Conservation (phyloP, 2,888 invertebrate genomes). For the Auanema freiburgensis region DNA sequence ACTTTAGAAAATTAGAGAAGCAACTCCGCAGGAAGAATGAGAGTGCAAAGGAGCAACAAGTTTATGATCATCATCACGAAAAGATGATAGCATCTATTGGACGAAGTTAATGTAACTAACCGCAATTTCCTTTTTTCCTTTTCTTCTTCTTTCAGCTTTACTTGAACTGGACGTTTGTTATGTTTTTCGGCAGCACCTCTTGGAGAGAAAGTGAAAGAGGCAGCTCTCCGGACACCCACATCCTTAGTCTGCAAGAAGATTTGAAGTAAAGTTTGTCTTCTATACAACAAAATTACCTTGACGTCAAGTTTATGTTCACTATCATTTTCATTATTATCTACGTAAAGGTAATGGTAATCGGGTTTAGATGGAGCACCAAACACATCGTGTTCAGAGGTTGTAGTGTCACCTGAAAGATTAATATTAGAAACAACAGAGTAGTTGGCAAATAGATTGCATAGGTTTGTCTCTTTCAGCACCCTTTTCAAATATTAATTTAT, state of each 20-base stretch:
- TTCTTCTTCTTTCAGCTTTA: slow-evolving; percentile 23
- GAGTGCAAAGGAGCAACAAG: no score
- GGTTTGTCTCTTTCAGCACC: neutral
- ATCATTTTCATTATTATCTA: slow-evolving; percentile 6
- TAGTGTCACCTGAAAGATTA: slow-evolving; percentile 17
- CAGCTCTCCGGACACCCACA: slow-evolving; percentile 53
- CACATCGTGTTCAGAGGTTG: slow-evolving; percentile 11
- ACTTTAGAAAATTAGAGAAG: no score
- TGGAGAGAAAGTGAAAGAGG: slow-evolving; percentile 60
- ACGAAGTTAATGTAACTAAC: slow-evolving; percentile 13
- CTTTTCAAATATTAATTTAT: neutral
- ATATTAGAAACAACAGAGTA: neutral
- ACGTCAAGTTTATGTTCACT: no score
- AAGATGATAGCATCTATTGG: no score
- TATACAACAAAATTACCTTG: neutral
- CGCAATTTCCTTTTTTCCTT: slow-evolving; percentile 21
- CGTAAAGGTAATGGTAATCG: slow-evolving; percentile 15
- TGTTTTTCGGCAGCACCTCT: slow-evolving; percentile 40
- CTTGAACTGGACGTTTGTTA: slow-evolving; percentile 29
- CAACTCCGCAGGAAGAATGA: no score
- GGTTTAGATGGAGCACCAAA: slow-evolving; percentile 10
- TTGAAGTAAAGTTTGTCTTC: neutral
- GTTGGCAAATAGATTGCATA: no score
- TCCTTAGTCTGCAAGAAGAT: slow-evolving; percentile 13
- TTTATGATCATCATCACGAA: no score